Evolutionary conservation across 2,797 vertebrate genomes (phyloP).

Genomic region (Delichon dasypus): DNA sequence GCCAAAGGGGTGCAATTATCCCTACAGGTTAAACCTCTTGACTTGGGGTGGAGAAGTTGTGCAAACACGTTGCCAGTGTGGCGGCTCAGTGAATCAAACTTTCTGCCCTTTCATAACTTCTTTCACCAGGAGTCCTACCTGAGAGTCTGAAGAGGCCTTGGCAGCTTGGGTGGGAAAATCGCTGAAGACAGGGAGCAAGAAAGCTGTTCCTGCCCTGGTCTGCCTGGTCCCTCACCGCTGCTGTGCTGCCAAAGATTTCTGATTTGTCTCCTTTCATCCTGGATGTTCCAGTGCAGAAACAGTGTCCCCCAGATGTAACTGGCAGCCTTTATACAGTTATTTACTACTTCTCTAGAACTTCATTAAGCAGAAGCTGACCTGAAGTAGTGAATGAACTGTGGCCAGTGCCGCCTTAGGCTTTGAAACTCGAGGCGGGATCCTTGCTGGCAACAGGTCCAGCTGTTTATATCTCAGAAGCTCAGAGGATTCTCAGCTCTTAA

Average conservation of each 20-base stretch:
- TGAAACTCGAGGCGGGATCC: background rate
- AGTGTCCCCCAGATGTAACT: background rate
- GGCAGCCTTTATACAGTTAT: background rate
- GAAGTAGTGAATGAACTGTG: background rate
- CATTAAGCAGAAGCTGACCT: background rate
- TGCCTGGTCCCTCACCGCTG: background rate
- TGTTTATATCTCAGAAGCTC: background rate
- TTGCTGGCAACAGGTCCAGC: background rate
- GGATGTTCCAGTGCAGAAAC: background rate
- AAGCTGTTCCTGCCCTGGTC: background rate
- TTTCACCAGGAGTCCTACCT: background rate
- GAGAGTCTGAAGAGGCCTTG: background rate
- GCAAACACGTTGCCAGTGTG: slow-evolving; percentile 25
- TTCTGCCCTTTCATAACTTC: slow-evolving; percentile 51
- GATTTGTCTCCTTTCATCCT: background rate
- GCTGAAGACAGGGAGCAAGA: background rate
- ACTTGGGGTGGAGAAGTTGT: slow-evolving; percentile 55
- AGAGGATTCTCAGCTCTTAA: background rate
- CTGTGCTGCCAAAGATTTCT: background rate
- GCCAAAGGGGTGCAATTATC: slow-evolving; percentile 57
- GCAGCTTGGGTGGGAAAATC: background rate
- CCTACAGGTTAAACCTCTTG: slow-evolving; percentile 36
- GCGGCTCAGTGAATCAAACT: slow-evolving; percentile 9
- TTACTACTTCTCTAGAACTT: background rate
- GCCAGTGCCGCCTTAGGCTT: background rate